Evolutionary conservation across 2,113 vertebrate genomes (phyloP).

Genomic region (Dascyllus trimaculatus): DNA sequence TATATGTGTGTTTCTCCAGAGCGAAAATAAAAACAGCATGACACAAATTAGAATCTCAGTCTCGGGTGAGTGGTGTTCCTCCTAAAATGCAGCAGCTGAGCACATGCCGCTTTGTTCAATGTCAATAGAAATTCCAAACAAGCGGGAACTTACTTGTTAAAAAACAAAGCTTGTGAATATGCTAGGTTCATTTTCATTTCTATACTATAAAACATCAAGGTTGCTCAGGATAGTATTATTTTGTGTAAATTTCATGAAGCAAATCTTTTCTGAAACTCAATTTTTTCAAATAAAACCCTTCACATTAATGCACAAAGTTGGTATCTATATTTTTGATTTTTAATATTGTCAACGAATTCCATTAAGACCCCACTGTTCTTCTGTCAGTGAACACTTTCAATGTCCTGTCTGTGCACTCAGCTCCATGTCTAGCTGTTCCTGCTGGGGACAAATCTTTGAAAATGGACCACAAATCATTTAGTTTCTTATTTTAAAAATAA

Average conservation of each 20-base stretch:
- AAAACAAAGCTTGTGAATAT: neutral
- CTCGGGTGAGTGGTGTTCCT: constrained; percentile 20
- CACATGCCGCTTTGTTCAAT: constrained; percentile 27
- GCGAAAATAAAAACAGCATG: constrained; percentile 43
- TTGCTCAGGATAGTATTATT: no score
- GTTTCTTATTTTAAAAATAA: neutral
- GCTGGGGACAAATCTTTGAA: neutral
- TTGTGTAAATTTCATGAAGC: no score
- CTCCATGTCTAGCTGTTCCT: neutral
- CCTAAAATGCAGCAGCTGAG: constrained; percentile 21
- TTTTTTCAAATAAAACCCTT: neutral
- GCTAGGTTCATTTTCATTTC: neutral
- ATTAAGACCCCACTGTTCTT: neutral
- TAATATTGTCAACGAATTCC: neutral
- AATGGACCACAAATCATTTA: neutral
- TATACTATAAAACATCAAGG: neutral
- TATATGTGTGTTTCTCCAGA: neutral
- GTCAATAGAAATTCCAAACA: constrained; percentile 9
- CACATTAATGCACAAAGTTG: neutral
- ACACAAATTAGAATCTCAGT: constrained; percentile 55
- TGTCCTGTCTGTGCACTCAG: neutral
- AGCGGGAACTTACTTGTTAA: constrained; percentile 8
- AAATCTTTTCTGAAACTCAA: no score
- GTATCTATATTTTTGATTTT: neutral
- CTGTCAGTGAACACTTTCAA: neutral